phyloP scores from a whole-genome alignment of 92 coral and sea anemone genomes.

The Desmophyllum pertusum region DNA sequence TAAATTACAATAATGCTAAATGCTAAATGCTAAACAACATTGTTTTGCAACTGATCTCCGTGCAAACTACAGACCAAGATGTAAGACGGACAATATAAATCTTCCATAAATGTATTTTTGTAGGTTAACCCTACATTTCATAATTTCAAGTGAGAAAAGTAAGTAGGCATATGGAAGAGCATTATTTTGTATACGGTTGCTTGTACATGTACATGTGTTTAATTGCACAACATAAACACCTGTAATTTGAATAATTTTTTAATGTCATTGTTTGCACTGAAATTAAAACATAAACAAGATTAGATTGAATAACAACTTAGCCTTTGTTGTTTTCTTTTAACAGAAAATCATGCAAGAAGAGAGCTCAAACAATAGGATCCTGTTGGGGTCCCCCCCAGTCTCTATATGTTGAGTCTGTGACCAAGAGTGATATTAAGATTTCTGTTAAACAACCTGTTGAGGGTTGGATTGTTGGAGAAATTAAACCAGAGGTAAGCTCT shows the following conservation, averaged over 20 bases:
- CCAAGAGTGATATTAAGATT: conserved; percentile 30
- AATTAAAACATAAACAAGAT: background rate
- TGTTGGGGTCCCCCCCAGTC: conserved; percentile 47
- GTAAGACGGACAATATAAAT: too few relatives aligned
- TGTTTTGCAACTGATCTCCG: background rate
- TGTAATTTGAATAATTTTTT: background rate
- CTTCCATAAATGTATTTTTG: too few relatives aligned
- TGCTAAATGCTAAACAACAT: background rate
- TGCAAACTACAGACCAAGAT: too few relatives aligned
- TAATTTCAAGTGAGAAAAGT: too few relatives aligned
- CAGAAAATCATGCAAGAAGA: conserved; percentile 67
- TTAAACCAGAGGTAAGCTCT: conserved; percentile 39
- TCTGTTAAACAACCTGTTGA: conserved; percentile 30
- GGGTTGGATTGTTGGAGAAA: conserved; percentile 56
- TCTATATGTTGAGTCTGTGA: conserved; percentile 32
- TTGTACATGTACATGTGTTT: too few relatives aligned
- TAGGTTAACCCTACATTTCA: too few relatives aligned
- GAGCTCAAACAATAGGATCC: conserved; percentile 23
- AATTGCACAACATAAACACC: background rate
- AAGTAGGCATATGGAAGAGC: too few relatives aligned
- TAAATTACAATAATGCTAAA: too few relatives aligned
- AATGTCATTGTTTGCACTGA: background rate
- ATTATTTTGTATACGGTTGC: too few relatives aligned
- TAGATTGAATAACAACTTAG: background rate
- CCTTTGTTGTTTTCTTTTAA: background rate